Conservation (phyloP, 2,888 invertebrate species). For the Plagodis pulveraria region DNA sequence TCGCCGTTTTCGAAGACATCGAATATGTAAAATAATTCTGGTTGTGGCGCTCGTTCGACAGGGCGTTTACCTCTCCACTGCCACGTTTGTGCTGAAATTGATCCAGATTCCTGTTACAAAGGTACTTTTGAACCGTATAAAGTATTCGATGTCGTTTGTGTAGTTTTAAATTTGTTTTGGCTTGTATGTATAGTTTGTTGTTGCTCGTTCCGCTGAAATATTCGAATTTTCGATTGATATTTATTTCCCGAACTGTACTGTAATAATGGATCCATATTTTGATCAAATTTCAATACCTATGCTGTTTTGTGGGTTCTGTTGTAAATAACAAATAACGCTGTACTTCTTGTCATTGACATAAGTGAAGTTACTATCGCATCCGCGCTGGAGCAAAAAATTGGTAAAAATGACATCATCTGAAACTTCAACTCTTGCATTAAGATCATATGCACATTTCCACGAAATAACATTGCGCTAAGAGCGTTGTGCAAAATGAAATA, state of each 20-base stretch:
- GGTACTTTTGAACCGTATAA: slow-evolving; percentile 7
- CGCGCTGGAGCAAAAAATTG: not conserved
- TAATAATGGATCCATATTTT: too few species aligned
- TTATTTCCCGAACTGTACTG: too few species aligned
- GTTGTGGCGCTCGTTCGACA: slow-evolving; percentile 43
- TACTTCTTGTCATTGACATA: slow-evolving; percentile 8
- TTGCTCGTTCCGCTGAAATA: too few species aligned
- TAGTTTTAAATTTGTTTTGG: not conserved
- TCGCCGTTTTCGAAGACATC: slow-evolving; percentile 43
- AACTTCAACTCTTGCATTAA: slow-evolving; percentile 2
- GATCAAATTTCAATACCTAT: too few species aligned
- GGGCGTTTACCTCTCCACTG: slow-evolving; percentile 56
- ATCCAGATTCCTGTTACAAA: slow-evolving; percentile 43
- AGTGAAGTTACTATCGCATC: not conserved
- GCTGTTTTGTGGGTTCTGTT: too few species aligned
- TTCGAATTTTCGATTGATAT: too few species aligned
- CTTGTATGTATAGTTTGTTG: not conserved
- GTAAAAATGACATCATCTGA: slow-evolving; percentile 9
- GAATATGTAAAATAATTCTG: slow-evolving; percentile 62
- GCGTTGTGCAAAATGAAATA: slow-evolving; percentile 22
- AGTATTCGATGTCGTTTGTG: slow-evolving; percentile 1
- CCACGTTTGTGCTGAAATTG: slow-evolving; percentile 50
- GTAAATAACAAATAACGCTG: too few species aligned
- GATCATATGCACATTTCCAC: slow-evolving; percentile 17
- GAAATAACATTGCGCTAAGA: slow-evolving; percentile 18